Conservation (phyloP, 2,113 vertebrate species). For the Heterotis niloticus region DNA sequence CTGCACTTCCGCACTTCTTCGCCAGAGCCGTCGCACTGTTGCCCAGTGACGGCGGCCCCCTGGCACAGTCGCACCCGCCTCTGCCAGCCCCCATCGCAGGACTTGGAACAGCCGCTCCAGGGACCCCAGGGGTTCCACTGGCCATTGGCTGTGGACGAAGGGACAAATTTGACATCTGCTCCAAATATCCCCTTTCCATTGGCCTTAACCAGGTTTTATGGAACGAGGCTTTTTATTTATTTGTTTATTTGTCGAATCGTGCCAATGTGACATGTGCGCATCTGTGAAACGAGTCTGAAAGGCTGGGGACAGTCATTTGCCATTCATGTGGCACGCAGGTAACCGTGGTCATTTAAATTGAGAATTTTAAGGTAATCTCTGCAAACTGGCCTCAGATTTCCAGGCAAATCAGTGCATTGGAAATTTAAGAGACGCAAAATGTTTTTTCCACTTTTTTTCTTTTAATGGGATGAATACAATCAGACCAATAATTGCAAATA, state of each 20-base stretch:
- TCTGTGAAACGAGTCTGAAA: too few relatives aligned
- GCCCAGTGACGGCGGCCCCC: constrained; percentile 78
- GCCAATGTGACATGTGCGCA: too few relatives aligned
- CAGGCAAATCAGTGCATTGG: constrained; percentile 24
- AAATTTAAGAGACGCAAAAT: constrained; percentile 12
- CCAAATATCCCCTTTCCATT: neutral
- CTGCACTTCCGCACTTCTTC: constrained; percentile 92
- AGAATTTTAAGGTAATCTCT: constrained; percentile 10
- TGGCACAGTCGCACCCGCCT: constrained; percentile 84
- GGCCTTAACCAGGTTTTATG: too few relatives aligned
- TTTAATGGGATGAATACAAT: constrained; percentile 33
- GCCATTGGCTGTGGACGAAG: constrained; percentile 76
- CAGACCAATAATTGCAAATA: constrained; percentile 37
- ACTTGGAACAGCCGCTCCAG: constrained; percentile 96
- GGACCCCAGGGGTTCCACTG: constrained; percentile 98
- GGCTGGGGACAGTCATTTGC: too few relatives aligned
- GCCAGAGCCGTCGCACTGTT: constrained; percentile 83
- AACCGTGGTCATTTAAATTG: constrained; percentile 2
- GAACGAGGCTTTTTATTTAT: too few relatives aligned
- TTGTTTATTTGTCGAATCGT: too few relatives aligned
- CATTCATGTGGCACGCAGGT: too few relatives aligned
- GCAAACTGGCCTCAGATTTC: neutral
- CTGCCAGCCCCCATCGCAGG: constrained; percentile 95
- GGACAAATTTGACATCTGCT: neutral
- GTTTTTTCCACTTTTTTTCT: constrained; percentile 24